Percentiles rank a stretch among this genome's conserved stretches.
Evolutionary conservation across 2,113 vertebrate genomes (phyloP).

Genomic region (Chitala chitala): DNA sequence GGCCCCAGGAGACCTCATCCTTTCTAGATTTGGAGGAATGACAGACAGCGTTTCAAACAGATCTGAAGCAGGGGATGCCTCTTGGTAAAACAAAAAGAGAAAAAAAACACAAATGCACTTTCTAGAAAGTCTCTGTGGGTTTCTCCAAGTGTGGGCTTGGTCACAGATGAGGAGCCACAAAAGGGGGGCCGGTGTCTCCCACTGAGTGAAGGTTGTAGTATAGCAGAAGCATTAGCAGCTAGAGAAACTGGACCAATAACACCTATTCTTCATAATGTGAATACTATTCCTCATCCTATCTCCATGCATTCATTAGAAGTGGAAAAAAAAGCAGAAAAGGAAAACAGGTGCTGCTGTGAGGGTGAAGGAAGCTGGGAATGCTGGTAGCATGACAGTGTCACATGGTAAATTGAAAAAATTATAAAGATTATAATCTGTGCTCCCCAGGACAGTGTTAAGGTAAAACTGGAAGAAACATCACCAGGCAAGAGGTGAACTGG

Average conservation of each 20-base stretch:
- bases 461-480: neutral
- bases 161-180: neutral
- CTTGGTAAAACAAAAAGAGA: too few relatives aligned
- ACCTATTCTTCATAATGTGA: too few relatives aligned
- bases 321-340: neutral
- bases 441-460: neutral
- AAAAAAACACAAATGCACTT: neutral
- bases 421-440: too few relatives aligned
- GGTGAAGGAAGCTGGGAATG: neutral
- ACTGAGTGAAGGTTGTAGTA: neutral
- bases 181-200: neutral
- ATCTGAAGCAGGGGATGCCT: neutral
- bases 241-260: neutral
- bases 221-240: neutral
- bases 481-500: neutral
- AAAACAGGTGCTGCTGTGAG: neutral
- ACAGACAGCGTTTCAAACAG: neutral
- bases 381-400: neutral
- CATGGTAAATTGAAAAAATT: neutral
- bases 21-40: too few relatives aligned
- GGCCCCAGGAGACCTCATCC: neutral
- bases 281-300: neutral
- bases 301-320: too few relatives aligned
- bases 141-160: neutral
- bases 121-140: neutral